phyloP scores from a whole-genome alignment of 2,113 vertebrate genomes.

The Oceanodroma tethys region DNA sequence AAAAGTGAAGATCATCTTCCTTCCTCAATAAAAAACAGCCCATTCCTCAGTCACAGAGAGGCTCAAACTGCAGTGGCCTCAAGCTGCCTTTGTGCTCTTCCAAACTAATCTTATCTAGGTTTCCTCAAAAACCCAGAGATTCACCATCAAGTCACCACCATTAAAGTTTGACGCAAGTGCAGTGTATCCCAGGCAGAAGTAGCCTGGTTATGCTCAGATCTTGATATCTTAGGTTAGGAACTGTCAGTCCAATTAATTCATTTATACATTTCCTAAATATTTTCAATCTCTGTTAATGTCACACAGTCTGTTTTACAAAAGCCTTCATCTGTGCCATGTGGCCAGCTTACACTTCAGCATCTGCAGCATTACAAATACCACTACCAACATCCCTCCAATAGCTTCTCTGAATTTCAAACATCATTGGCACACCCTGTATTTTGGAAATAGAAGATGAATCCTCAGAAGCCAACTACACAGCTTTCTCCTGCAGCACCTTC shows the following conservation, averaged over 20 bases:
- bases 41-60: not conserved
- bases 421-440: not conserved
- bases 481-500: not conserved
- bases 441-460: not conserved
- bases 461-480: not conserved
- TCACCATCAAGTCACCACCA: not conserved
- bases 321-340: not conserved
- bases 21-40: not conserved
- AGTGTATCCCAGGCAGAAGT: accelerated
- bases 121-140: not conserved
- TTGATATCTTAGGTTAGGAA: not conserved
- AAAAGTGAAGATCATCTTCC: not conserved
- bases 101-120: not conserved
- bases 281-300: not conserved
- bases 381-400: not conserved
- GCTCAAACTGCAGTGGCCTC: not conserved
- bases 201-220: not conserved
- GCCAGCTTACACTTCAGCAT: not conserved
- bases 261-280: not conserved
- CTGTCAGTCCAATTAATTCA: not conserved
- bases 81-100: not conserved
- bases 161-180: no score
- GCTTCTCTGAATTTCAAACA: not conserved
- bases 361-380: not conserved
- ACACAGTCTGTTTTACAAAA: not conserved